Conservation (phyloP, 2,113 vertebrate genomes). For the Haliaeetus leucogaster region DNA sequence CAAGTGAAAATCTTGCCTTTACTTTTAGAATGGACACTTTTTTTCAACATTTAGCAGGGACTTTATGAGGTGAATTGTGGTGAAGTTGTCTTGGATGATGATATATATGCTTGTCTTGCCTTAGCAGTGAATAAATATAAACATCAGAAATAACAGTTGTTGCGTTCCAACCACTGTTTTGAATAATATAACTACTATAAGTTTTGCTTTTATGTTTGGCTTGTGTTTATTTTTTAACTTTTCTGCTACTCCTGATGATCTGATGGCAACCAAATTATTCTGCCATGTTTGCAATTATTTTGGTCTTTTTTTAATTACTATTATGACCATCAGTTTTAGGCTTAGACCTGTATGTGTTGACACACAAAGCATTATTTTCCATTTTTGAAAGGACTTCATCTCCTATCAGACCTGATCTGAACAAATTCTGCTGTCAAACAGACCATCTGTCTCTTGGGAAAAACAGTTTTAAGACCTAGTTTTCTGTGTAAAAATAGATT, state of each 20-base stretch:
- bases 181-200: neutral
- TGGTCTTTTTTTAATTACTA: neutral
- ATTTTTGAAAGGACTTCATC: neutral
- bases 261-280: neutral
- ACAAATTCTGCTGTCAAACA: neutral
- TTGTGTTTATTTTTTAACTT: neutral
- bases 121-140: neutral
- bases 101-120: neutral
- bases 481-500: neutral
- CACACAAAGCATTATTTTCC: accelerated
- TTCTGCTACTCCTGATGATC: neutral
- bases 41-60: neutral
- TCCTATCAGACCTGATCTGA: neutral
- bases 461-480: neutral
- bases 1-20: neutral
- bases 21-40: neutral
- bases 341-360: neutral
- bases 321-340: neutral
- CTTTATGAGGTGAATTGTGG: neutral
- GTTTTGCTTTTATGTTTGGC: neutral
- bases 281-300: neutral
- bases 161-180: neutral
- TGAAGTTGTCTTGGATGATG: neutral
- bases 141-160: neutral
- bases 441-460: neutral